Percentiles rank a stretch among this genome's conserved stretches.
Evolutionary conservation across 2,797 vertebrate genomes (phyloP).

Genomic region (Microctenopoma steveboyesi): DNA sequence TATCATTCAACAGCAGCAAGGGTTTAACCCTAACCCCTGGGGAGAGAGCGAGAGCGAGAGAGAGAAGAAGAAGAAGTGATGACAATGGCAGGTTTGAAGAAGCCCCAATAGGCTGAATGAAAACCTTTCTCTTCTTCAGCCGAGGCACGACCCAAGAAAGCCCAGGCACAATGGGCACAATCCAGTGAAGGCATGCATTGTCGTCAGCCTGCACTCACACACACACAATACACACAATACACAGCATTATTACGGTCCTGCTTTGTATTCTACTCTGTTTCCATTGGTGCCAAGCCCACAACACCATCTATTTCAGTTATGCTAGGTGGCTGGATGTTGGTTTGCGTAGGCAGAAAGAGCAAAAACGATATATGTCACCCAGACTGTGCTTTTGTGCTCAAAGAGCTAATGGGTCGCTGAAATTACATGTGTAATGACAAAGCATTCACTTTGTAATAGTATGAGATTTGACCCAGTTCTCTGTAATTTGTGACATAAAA

Average conservation of each 20-base stretch:
- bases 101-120: conserved; percentile 61
- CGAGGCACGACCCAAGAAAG: conserved; percentile 58
- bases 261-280: conserved; percentile 54
- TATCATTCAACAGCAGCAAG: conserved; percentile 8
- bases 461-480: neutral
- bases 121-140: conserved; percentile 64
- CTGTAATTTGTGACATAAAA: too few relatives aligned
- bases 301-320: conserved; percentile 52
- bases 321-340: conserved; percentile 55
- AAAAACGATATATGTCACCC: conserved; percentile 11
- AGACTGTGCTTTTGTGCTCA: neutral
- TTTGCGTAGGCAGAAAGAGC: conserved; percentile 24
- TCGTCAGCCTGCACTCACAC: conserved; percentile 40
- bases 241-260: conserved; percentile 59
- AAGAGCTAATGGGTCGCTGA: neutral
- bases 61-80: neutral
- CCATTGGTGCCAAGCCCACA: conserved; percentile 56
- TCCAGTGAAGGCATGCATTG: conserved; percentile 70
- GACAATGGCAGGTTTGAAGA: conserved; percentile 70
- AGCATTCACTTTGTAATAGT: neutral
- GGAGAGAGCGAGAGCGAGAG: too few relatives aligned
- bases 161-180: conserved; percentile 66
- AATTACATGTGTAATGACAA: too few relatives aligned
- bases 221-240: conserved; percentile 70
- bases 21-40: conserved; percentile 5